Conservation (phyloP, 2,113 vertebrate genomes). For the Petromus typicus region DNA sequence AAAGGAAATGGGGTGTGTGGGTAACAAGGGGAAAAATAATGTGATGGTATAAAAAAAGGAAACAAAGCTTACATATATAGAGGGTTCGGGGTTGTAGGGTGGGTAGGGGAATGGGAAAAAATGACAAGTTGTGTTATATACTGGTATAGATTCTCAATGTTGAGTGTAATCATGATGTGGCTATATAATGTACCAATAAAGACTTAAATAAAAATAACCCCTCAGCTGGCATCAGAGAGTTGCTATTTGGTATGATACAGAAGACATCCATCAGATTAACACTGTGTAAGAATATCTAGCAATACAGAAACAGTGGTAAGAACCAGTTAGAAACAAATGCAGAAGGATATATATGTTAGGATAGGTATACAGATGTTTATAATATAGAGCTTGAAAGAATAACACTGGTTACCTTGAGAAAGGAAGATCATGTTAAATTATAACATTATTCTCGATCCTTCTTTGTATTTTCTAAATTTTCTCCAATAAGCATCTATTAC, state of each 20-base stretch:
- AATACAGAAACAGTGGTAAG: not conserved
- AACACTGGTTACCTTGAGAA: not conserved
- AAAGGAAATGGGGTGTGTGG: too few relatives aligned
- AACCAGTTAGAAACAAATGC: not conserved
- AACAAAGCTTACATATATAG: too few relatives aligned
- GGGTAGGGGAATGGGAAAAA: too few relatives aligned
- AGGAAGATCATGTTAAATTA: not conserved
- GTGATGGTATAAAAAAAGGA: too few relatives aligned
- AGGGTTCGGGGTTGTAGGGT: too few relatives aligned
- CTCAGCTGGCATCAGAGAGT: not conserved
- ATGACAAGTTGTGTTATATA: too few relatives aligned
- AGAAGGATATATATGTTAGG: not conserved
- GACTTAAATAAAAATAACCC: too few relatives aligned
- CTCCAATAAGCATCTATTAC: not conserved
- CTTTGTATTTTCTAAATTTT: slow-evolving; percentile 27
- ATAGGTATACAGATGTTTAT: not conserved
- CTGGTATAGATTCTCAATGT: too few relatives aligned
- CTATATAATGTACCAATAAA: too few relatives aligned
- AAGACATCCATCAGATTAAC: not conserved
- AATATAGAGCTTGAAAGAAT: slow-evolving; percentile 11
- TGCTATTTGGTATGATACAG: not conserved
- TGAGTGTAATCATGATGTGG: too few relatives aligned
- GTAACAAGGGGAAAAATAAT: too few relatives aligned
- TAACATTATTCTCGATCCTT: not conserved
- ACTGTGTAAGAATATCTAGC: not conserved